These are phyloP conservation scores for Dipodomys spectabilis DNA, from an alignment of 2,113 vertebrate species.

Conservation along the genomic window DNA sequence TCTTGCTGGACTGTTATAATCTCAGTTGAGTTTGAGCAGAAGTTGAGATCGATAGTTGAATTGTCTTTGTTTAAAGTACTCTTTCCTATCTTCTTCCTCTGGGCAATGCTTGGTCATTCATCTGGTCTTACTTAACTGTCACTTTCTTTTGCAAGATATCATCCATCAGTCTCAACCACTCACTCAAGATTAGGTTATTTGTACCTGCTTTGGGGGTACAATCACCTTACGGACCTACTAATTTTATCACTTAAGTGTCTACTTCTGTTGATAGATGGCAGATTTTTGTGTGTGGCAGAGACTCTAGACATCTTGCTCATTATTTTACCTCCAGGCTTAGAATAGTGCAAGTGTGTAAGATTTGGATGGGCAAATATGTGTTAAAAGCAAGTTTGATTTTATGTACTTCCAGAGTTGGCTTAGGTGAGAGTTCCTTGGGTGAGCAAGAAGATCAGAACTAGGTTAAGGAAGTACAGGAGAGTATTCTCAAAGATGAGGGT, in stretches of 20 bases:
- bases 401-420: neutral
- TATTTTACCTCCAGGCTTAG: neutral
- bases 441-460: neutral
- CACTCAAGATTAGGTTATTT: neutral
- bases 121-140: slow-evolving; percentile 8
- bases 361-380: neutral
- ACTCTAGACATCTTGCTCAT: neutral
- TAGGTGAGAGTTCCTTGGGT: no score
- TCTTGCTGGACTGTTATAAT: neutral
- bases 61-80: neutral
- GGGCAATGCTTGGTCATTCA: neutral
- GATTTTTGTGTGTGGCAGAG: neutral
- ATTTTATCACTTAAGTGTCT: neutral
- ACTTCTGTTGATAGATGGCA: neutral
- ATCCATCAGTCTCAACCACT: neutral
- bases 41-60: neutral
- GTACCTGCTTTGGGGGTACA: neutral
- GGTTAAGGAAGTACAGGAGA: neutral
- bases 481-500: neutral
- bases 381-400: neutral
- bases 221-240: neutral
- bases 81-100: neutral
- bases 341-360: neutral
- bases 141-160: neutral
- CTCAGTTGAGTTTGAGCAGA: neutral